phyloP scores from a whole-genome alignment of 2,113 vertebrate species.

The Sinocyclocheilus anshuiensis region DNA sequence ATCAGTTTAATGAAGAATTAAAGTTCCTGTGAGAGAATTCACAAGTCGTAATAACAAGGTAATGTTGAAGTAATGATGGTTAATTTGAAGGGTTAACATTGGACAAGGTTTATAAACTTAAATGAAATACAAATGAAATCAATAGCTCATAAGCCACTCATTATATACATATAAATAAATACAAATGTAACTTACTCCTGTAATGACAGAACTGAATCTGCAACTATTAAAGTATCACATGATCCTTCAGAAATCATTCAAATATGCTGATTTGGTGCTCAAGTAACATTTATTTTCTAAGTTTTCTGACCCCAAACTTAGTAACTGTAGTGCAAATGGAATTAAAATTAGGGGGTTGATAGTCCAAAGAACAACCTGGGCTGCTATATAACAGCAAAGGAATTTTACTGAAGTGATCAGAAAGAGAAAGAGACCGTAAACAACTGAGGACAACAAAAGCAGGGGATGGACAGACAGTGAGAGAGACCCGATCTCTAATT shows the following conservation, averaged over 20 bases:
- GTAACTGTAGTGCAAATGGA: background rate
- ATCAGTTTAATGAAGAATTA: background rate
- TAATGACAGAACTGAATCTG: too few relatives aligned
- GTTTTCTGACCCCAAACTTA: background rate
- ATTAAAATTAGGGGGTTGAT: background rate
- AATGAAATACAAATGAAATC: background rate
- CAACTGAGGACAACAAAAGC: background rate
- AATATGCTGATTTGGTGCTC: too few relatives aligned
- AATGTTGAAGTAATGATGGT: background rate
- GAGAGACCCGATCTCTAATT: slow-evolving; percentile 21
- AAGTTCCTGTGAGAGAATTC: too few relatives aligned
- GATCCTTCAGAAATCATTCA: too few relatives aligned
- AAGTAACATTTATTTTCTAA: too few relatives aligned
- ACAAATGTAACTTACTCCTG: too few relatives aligned
- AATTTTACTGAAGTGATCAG: background rate
- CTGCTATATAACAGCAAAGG: background rate
- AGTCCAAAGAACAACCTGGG: background rate
- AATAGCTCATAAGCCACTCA: too few relatives aligned
- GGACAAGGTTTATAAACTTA: background rate
- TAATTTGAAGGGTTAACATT: background rate
- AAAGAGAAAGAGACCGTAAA: background rate
- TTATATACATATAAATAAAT: too few relatives aligned
- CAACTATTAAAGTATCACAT: too few relatives aligned
- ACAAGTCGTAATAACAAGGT: background rate
- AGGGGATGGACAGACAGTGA: background rate